A percentile compares a stretch with the other conserved stretches of the same genome.
Evolutionary conservation across 1,140 invertebrate species (phyloP).

Genomic region (Onthophagus taurus): DNA sequence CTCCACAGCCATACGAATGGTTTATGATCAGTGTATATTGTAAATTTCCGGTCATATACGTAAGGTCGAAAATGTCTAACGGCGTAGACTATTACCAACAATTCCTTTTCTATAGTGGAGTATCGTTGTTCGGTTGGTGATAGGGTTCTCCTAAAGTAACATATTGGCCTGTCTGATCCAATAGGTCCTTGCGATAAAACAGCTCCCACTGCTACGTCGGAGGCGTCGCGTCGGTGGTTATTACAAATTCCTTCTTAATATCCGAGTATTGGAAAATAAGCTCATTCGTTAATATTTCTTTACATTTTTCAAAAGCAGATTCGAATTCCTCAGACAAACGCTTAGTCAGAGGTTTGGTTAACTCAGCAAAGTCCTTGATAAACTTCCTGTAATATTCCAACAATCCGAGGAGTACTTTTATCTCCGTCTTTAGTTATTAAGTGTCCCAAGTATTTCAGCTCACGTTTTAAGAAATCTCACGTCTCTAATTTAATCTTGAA

Average conservation of each 20-base stretch:
- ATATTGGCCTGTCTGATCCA: not conserved
- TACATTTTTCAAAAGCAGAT: conserved; percentile 19
- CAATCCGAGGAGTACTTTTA: too few species aligned
- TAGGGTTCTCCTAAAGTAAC: not conserved
- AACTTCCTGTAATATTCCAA: too few species aligned
- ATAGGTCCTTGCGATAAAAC: conserved; percentile 17
- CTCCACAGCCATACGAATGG: conserved; percentile 32
- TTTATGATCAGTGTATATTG: conserved; percentile 36
- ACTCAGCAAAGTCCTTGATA: too few species aligned
- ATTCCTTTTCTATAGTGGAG: conserved; percentile 35
- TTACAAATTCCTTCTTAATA: conserved; percentile 26
- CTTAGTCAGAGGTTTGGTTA: too few species aligned
- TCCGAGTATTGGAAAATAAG: conserved; percentile 30
- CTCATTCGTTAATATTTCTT: conserved; percentile 14
- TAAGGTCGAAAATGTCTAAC: conserved; percentile 18
- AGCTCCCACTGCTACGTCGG: conserved; percentile 25
- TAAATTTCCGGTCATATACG: conserved; percentile 30
- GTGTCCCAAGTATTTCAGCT: too few species aligned
- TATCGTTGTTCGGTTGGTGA: not conserved
- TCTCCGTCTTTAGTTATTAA: too few species aligned
- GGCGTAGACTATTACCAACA: conserved; percentile 16
- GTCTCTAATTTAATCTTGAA: too few species aligned
- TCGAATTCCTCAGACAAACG: too few species aligned
- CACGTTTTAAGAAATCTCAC: too few species aligned
- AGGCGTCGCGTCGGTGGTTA: conserved; percentile 33